These are phyloP conservation scores for Clostera curtula DNA, from an alignment of 2,888 invertebrate species.

Conservation along the genomic window DNA sequence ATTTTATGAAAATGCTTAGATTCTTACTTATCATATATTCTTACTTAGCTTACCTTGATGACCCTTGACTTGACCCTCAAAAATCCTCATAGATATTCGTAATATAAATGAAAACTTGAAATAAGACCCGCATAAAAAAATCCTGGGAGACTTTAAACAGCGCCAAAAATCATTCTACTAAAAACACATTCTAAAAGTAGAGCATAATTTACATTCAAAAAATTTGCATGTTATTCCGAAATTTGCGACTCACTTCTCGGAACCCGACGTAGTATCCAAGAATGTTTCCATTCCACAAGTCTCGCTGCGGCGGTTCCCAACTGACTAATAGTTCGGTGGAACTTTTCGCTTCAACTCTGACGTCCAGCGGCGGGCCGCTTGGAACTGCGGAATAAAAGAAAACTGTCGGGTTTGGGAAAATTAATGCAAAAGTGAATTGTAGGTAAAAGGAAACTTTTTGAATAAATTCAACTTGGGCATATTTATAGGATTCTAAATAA, in stretches of 20 bases:
- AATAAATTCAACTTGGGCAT: background rate
- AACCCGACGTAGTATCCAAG: slow-evolving; percentile 92
- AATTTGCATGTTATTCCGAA: no score
- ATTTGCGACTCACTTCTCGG: slow-evolving; percentile 74
- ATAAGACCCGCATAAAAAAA: no score
- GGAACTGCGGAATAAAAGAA: slow-evolving; percentile 70
- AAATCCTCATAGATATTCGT: background rate
- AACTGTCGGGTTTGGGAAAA: background rate
- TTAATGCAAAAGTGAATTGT: background rate
- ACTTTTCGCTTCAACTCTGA: slow-evolving; percentile 88
- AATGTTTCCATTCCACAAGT: slow-evolving; percentile 91
- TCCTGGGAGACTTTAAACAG: no score
- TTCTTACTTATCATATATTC: no score
- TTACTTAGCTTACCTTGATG: no score
- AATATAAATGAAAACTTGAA: no score
- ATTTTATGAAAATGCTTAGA: no score
- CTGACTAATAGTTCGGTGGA: slow-evolving; percentile 89
- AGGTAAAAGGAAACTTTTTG: background rate
- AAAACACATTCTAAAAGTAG: no score
- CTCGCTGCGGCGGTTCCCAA: slow-evolving; percentile 91
- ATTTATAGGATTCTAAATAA: no score
- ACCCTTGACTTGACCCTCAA: no score
- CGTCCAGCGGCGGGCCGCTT: slow-evolving; percentile 86
- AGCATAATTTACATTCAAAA: no score
- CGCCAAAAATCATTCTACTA: no score